A percentile compares a stretch with the other conserved stretches of the same genome.
These are phyloP conservation scores for Tapirus indicus DNA, from an alignment of 2,797 vertebrate genomes.

Conservation along the genomic window DNA sequence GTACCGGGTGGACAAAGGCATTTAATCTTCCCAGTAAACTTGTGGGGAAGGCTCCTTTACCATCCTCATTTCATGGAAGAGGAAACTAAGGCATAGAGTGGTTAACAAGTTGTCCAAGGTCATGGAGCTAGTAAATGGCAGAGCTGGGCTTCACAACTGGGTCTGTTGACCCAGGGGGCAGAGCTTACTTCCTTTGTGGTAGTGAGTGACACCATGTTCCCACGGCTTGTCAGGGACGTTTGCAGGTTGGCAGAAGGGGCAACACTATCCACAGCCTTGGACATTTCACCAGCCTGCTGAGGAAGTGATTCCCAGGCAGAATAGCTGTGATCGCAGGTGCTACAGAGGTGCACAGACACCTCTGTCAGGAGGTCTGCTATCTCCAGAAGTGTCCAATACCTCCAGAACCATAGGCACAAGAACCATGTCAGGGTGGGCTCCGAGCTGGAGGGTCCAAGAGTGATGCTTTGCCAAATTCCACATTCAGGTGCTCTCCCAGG, in stretches of 20 bases:
- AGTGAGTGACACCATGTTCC: fast-evolving
- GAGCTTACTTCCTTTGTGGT: too few relatives aligned
- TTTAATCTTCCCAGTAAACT: neutral
- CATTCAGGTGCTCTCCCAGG: too few relatives aligned
- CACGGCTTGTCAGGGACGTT: fast-evolving
- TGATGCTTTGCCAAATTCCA: too few relatives aligned
- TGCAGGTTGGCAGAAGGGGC: neutral
- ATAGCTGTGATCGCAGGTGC: neutral
- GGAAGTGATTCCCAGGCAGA: neutral
- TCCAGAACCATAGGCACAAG: neutral
- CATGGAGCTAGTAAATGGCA: neutral
- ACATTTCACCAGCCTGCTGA: too few relatives aligned
- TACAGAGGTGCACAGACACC: neutral
- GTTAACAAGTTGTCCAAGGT: neutral
- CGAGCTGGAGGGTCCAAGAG: neutral
- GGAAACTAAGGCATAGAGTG: neutral
- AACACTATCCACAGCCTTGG: fast-evolving
- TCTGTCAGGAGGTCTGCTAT: neutral
- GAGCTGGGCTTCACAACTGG: neutral
- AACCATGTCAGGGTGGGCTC: neutral
- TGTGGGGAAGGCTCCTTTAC: neutral
- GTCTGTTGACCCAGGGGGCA: neutral
- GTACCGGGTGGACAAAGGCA: neutral
- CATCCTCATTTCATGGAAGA: neutral
- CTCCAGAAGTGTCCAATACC: neutral